Evolutionary conservation across 2,888 invertebrate species (phyloP), one percentile per base, ranked within the genome.

Genomic region (Alentia gelatinosa): DNA sequence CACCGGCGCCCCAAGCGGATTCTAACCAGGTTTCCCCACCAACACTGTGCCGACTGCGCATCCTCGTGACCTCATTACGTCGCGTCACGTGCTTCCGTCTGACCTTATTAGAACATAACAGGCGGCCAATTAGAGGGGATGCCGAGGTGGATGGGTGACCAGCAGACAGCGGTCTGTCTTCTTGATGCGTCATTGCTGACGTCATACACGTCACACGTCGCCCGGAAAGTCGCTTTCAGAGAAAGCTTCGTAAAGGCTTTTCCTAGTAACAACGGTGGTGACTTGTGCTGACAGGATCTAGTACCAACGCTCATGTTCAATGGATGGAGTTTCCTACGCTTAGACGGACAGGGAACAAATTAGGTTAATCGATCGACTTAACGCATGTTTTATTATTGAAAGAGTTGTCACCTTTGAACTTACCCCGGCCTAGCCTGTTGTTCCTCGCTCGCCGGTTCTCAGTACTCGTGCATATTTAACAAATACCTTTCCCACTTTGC

Each of bases 21-120:
- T 40, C 83, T 83, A 83, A 83, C 83, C 12, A 83, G 83, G 83
- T 83, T 83, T 37, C n/a, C 7, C 40, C 37, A 35, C 7, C 39
- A 9, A 5, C 9, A 7, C 5, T 9, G 9, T 5, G 33, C 23
- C 79, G 5, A 12, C 79, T 84, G 42, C 84, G 84, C 84, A 84
- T 86, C 47, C 86, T 86, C 86, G 30, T 86, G 86, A 86, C 86
- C 86, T 86, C 86, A 86, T 86, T 86, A 86, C 42, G 86, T 12
- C 42, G 30, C 33, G 86, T 86, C 86, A 86, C 86, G 47, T 47
- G 86, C 47, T 47, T 86, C 47, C 50, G 47, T 86, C 86, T 50
- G 47, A 86, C 50, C 86, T 47, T 86, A 86, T 86, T 86, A 86
- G 86, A 33, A 50, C 12, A 86, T 86, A 86, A 86, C 35, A 19